Percentiles rank a stretch among this genome's conserved stretches.
These are phyloP conservation scores for Orchestia grillus DNA, from an alignment of 1,140 invertebrate genomes.

Conservation along the genomic window DNA sequence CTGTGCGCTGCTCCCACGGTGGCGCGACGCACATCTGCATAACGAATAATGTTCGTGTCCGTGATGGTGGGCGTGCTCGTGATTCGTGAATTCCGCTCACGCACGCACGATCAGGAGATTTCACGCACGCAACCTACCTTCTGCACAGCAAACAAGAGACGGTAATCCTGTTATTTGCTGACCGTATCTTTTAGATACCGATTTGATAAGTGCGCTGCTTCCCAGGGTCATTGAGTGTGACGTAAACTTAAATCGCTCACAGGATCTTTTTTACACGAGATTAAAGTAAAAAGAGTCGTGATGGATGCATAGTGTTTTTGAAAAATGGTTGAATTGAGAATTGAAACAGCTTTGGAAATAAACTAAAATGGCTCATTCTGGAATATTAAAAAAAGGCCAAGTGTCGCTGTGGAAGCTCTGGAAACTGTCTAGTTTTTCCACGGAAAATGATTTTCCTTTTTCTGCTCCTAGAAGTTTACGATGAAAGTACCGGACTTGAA, in stretches of 20 bases:
- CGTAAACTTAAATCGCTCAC: background rate
- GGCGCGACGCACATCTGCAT: background rate
- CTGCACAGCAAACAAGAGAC: background rate
- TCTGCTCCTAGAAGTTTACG: too few relatives aligned
- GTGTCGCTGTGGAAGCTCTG: too few relatives aligned
- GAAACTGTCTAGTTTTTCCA: too few relatives aligned
- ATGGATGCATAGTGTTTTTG: background rate
- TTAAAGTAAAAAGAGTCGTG: background rate
- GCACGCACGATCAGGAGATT: slow-evolving; percentile 2
- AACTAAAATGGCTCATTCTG: too few relatives aligned
- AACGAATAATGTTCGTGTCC: background rate
- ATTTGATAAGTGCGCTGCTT: background rate
- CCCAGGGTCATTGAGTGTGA: background rate
- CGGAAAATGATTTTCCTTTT: too few relatives aligned
- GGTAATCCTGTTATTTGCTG: background rate
- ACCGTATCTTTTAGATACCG: background rate
- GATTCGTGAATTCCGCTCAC: slow-evolving; percentile 4
- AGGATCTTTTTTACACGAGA: background rate
- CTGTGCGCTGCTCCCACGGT: background rate
- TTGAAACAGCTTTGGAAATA: background rate
- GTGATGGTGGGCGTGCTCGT: slow-evolving; percentile 13
- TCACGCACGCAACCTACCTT: background rate
- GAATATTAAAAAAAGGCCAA: too few relatives aligned
- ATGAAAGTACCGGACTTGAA: too few relatives aligned
- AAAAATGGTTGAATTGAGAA: background rate